Percentiles rank a stretch among this genome's conserved stretches.
Conservation (phyloP, 2,888 invertebrate species). For the Matsumyia berberina region DNA sequence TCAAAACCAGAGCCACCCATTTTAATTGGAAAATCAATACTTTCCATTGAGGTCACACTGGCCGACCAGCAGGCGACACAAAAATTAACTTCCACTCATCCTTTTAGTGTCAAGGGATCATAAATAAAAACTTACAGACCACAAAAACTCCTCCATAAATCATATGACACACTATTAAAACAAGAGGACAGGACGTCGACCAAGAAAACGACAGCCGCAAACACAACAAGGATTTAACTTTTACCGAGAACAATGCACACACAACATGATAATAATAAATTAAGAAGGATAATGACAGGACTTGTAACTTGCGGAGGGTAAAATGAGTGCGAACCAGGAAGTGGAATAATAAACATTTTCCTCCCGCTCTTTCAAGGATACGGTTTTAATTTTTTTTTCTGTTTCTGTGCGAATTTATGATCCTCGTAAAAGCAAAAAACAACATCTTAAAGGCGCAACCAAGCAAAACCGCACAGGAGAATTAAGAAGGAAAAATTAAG, state of each 20-base stretch:
- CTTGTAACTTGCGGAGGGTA: slow-evolving; percentile 53
- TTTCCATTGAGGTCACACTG: slow-evolving; percentile 63
- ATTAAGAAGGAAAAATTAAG: slow-evolving; percentile 60
- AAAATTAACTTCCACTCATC: slow-evolving; percentile 63
- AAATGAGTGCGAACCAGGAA: slow-evolving; percentile 71
- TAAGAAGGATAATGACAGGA: slow-evolving; percentile 75
- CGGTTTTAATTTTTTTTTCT: slow-evolving; percentile 23
- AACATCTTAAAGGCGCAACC: slow-evolving; percentile 55
- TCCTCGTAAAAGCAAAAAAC: slow-evolving; percentile 57
- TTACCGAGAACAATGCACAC: slow-evolving; percentile 28
- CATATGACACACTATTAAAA: slow-evolving; percentile 73
- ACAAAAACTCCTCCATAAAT: slow-evolving; percentile 71
- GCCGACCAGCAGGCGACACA: slow-evolving; percentile 32
- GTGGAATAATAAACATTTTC: slow-evolving; percentile 53
- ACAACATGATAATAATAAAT: slow-evolving; percentile 73
- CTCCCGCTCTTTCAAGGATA: slow-evolving; percentile 6
- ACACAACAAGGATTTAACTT: slow-evolving; percentile 68
- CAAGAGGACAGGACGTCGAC: slow-evolving; percentile 52
- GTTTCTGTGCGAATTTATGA: slow-evolving; percentile 55
- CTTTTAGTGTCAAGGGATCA: slow-evolving; percentile 58
- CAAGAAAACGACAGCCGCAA: slow-evolving; percentile 22
- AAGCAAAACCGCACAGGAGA: slow-evolving; percentile 1
- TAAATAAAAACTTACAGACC: slow-evolving; percentile 67
- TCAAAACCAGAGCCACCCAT: slow-evolving; percentile 13
- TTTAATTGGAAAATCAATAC: slow-evolving; percentile 57